A percentile compares a stretch with the other conserved stretches of the same genome.
These are phyloP conservation scores for Phaonia tiefii DNA, from an alignment of 2,888 invertebrate genomes.

Conservation along the genomic window DNA sequence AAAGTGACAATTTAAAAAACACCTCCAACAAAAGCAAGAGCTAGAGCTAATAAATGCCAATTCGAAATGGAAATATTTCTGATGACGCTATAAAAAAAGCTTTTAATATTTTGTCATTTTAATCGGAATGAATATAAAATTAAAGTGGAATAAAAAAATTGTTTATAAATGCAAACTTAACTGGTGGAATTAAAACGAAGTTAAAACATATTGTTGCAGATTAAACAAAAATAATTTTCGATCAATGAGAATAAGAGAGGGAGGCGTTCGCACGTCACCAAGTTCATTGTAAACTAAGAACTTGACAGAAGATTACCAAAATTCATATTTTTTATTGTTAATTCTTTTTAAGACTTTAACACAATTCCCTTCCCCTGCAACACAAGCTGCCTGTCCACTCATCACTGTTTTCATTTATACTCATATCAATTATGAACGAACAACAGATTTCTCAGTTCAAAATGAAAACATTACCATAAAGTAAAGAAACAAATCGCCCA, in stretches of 20 bases:
- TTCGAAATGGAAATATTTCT: neutral
- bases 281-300: no score
- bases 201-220: neutral
- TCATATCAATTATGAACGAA: no score
- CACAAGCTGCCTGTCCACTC: no score
- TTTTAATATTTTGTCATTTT: conserved; percentile 27
- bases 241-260: no score
- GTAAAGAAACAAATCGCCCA: conserved; percentile 40
- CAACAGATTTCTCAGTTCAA: conserved; percentile 1
- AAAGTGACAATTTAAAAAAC: conserved; percentile 16
- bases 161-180: conserved; percentile 25
- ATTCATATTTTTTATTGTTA: no score
- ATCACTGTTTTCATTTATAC: no score
- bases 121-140: neutral
- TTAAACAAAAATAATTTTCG: no score
- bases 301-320: no score
- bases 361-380: no score
- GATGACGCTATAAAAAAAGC: conserved; percentile 9
- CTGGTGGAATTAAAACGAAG: neutral
- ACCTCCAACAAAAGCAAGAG: neutral
- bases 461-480: conserved; percentile 60
- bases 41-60: no score
- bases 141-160: conserved; percentile 11
- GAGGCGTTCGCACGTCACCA: no score
- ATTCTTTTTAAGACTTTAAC: no score